These are phyloP conservation scores for Ceryle rudis DNA, from an alignment of 2,797 vertebrate species.

Conservation along the genomic window DNA sequence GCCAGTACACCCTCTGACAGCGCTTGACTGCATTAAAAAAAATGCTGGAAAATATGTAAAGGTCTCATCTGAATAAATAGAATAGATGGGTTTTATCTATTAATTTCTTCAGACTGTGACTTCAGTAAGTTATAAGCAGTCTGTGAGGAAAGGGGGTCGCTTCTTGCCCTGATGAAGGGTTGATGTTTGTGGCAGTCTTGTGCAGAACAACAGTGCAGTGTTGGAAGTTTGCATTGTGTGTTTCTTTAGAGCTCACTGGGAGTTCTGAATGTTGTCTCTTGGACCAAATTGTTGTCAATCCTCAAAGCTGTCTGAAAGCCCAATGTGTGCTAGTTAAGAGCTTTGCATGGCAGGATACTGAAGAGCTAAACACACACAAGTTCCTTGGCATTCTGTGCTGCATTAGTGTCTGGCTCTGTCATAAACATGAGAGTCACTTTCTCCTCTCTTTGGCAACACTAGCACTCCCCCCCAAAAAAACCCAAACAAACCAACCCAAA, in stretches of 20 bases:
- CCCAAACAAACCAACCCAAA: too few species aligned
- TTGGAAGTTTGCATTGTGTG: fast-evolving
- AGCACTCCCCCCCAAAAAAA: background rate
- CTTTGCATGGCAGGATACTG: background rate
- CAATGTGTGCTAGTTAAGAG: background rate
- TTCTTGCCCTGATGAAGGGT: background rate
- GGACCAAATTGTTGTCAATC: background rate
- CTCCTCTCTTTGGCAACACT: background rate
- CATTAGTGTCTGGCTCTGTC: background rate
- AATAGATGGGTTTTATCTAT: background rate
- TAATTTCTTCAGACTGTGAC: background rate
- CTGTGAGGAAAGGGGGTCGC: background rate
- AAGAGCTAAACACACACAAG: background rate
- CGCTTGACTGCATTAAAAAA: background rate
- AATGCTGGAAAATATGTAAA: background rate
- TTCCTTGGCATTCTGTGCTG: background rate
- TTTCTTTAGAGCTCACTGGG: background rate
- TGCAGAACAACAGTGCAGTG: background rate
- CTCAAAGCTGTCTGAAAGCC: background rate
- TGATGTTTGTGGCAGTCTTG: background rate
- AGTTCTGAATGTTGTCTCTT: background rate
- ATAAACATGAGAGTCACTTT: background rate
- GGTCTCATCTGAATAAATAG: background rate
- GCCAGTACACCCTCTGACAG: fast-evolving
- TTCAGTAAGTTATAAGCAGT: background rate